Evolutionary conservation across 2,888 invertebrate species (phyloP).

Genomic region (Cryptophagus acutangulus): DNA sequence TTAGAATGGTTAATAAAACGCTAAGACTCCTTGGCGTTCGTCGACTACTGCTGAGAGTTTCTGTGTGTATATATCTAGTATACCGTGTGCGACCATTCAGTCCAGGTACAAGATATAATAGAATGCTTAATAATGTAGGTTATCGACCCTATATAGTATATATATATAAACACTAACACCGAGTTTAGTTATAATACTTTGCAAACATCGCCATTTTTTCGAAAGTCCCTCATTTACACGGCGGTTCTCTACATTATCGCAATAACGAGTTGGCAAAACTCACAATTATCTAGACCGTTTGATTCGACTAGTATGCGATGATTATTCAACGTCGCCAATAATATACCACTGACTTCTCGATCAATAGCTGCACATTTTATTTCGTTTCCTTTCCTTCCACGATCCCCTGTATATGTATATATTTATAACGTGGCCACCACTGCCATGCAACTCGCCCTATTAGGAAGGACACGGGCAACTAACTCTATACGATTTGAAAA

Average conservation of each 20-base stretch:
- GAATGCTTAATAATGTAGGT: conserved; percentile 49
- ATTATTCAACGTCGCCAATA: not conserved
- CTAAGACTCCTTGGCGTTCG: conserved; percentile 33
- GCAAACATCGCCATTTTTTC: conserved; percentile 20
- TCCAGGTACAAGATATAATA: conserved; percentile 43
- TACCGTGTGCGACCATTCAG: conserved; percentile 38
- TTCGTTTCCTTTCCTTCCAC: too few relatives aligned
- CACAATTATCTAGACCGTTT: not conserved
- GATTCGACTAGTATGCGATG: not conserved
- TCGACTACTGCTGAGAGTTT: conserved; percentile 24
- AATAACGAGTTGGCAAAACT: not conserved
- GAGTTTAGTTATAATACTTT: conserved; percentile 11
- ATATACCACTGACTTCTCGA: too few relatives aligned
- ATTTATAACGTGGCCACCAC: too few relatives aligned
- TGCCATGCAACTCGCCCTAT: too few relatives aligned
- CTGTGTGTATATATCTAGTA: conserved; percentile 23
- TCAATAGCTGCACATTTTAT: too few relatives aligned
- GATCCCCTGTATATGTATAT: too few relatives aligned
- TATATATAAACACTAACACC: conserved; percentile 6
- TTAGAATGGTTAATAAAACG: conserved; percentile 45
- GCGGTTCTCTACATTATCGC: not conserved
- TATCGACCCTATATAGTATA: conserved; percentile 47
- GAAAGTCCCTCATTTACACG: conserved; percentile 10
- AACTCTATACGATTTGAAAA: too few relatives aligned
- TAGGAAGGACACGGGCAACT: too few relatives aligned